A percentile compares a stretch with the other conserved stretches of the same genome.
phyloP scores from a whole-genome alignment of 2,797 vertebrate genomes.

The Nothura maculosa region DNA sequence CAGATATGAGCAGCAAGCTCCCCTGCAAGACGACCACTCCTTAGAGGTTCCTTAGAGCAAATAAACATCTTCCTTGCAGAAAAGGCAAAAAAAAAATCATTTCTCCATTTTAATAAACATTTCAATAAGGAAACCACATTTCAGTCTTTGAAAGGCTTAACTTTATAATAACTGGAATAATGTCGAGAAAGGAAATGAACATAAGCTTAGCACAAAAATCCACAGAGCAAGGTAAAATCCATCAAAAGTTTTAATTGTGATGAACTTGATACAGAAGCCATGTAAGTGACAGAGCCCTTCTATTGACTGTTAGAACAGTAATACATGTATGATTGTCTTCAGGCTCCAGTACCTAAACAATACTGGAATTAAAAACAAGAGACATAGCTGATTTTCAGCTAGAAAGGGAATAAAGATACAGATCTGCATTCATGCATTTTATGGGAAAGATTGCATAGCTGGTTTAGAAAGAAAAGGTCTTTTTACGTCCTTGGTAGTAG shows the following conservation, averaged over 20 bases:
- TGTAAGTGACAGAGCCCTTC: conserved; percentile 86
- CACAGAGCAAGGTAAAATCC: conserved; percentile 69
- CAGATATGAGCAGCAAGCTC: not conserved
- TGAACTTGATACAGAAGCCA: conserved; percentile 74
- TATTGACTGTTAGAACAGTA: conserved; percentile 82
- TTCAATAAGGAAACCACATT: conserved; percentile 73
- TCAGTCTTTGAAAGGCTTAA: conserved; percentile 71
- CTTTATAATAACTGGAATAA: conserved; percentile 67
- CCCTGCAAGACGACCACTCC: not conserved
- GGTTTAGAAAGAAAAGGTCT: conserved; percentile 78
- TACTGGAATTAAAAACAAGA: conserved; percentile 46
- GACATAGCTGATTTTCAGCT: conserved; percentile 64
- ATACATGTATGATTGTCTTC: conserved; percentile 81
- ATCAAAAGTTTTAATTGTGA: conserved; percentile 67
- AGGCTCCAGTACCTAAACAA: conserved; percentile 78
- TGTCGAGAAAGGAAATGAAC: not conserved
- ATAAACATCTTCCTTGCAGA: not conserved
- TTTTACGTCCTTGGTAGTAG: conserved; percentile 58
- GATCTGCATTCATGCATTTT: conserved; percentile 81
- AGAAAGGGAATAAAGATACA: conserved; percentile 43
- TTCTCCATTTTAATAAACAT: conserved; percentile 40
- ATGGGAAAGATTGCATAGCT: conserved; percentile 88
- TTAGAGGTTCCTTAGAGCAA: not conserved
- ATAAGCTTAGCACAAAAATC: conserved; percentile 9
- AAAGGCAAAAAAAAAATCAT: not conserved